Evolutionary conservation across 1,140 invertebrate genomes (phyloP), one percentile per base, ranked within the genome.

Genomic region (Drosophila repleta): DNA sequence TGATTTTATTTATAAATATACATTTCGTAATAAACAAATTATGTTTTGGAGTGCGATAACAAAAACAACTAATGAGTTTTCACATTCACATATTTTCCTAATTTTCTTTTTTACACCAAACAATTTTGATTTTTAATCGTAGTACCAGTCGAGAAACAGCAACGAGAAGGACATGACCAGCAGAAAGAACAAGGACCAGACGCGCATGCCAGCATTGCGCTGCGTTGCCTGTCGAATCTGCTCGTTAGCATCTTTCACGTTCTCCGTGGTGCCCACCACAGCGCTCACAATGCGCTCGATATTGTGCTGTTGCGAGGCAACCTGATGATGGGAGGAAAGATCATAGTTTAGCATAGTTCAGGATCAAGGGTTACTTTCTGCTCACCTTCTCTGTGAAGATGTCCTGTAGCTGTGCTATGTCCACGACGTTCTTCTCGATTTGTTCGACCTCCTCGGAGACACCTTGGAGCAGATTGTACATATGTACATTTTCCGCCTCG

Each of bases 141-240:
- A 99, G 91, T 99, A 99, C 98, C 98, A 99, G 93, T 99, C 98
- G 39, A 99, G 93, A 92, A 99, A 99, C 15, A 99, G 93, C 43
- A 99, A 92, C 2, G 97, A 96, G 91, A 99, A 98, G 29, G 98
- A 98, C 94, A 99, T 96, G 35, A 99, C 97, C 64, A 99, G 92
- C 37, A 99, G 93, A 90, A 99, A 99, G 91, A 99, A 99, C 35
- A 99, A 92, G 68, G 99, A 96, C 94, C 97, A 99, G 0, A 98
- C 97, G 82, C 98, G 93, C 20, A 99, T 94, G 0, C 97, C 97
- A 6, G 98, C 98, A 93, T 98, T 99, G 58, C 98, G 96, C 92
- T 98, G 97, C 79, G 99, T 99, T 0, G 98, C 98, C 93, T 98
- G 95, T 75, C 96, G 94, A 55, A 99, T 98, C 92, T 99, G 98